phyloP scores from a whole-genome alignment of 1,140 invertebrate species.

The Caenorhabditis latens region DNA sequence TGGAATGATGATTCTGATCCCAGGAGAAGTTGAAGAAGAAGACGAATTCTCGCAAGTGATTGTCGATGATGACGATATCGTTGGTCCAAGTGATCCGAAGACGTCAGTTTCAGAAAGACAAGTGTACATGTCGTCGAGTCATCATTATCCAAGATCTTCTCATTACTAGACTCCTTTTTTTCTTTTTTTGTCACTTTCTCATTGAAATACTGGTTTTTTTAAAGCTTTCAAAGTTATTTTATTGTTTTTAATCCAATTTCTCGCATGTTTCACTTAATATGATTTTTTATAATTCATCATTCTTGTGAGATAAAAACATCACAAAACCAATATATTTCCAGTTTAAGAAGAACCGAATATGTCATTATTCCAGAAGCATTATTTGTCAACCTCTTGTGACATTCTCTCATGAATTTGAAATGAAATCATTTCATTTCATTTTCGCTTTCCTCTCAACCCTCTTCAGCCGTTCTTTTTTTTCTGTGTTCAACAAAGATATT shows the following conservation, averaged over 20 bases:
- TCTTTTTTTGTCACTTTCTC: background rate
- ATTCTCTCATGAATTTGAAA: slow-evolving; percentile 25
- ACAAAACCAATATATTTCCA: too few relatives aligned
- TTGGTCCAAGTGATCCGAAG: background rate
- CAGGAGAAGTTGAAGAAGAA: background rate
- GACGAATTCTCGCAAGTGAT: background rate
- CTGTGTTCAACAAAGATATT: background rate
- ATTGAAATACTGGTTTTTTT: too few relatives aligned
- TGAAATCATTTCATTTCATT: background rate
- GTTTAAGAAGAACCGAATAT: background rate
- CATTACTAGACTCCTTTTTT: background rate
- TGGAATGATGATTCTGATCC: slow-evolving; percentile 33
- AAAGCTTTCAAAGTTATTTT: too few relatives aligned
- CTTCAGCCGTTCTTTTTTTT: background rate
- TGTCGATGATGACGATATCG: slow-evolving; percentile 1
- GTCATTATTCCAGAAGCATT: background rate
- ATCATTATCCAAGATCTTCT: slow-evolving; percentile 1
- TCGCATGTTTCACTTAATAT: too few relatives aligned
- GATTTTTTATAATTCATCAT: too few relatives aligned
- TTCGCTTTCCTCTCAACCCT: background rate
- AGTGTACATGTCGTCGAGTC: background rate
- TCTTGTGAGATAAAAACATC: too few relatives aligned
- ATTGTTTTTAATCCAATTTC: too few relatives aligned
- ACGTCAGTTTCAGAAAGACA: background rate
- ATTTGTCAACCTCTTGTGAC: background rate